Percentiles rank a stretch among this genome's conserved stretches.
These are phyloP conservation scores for Siderastrea siderea DNA, from an alignment of 92 coral and sea anemone genomes.

Conservation along the genomic window DNA sequence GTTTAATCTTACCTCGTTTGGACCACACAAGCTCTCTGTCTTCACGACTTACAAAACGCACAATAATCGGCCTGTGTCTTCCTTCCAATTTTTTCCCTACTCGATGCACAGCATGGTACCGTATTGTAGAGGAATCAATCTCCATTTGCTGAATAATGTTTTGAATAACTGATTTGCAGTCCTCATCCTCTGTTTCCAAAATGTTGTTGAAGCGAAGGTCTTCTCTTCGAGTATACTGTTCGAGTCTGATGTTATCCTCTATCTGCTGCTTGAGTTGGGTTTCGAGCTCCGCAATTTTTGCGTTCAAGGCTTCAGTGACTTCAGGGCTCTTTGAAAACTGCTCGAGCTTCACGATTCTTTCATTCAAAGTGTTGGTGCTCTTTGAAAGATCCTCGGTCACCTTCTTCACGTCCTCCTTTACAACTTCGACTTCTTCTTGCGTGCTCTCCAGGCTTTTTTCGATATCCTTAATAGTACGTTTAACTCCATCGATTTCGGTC, in stretches of 20 bases:
- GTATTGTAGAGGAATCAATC: not conserved
- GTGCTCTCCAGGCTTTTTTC: not conserved
- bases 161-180: not conserved
- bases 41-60: constrained; percentile 1
- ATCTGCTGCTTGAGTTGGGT: not conserved
- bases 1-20: constrained; percentile 9
- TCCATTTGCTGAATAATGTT: not conserved
- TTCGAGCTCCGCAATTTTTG: not conserved
- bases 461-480: not conserved
- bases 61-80: not conserved
- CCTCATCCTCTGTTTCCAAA: constrained; percentile 3
- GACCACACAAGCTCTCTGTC: constrained; percentile 23
- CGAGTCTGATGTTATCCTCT: constrained; percentile 3
- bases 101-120: constrained; percentile 1
- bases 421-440: not conserved
- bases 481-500: not conserved
- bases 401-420: constrained; percentile 13
- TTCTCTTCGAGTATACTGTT: constrained; percentile 1
- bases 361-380: not conserved
- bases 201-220: constrained; percentile 1
- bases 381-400: not conserved
- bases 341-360: not conserved
- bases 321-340: constrained; percentile 9
- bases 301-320: not conserved
- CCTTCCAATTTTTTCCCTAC: not conserved